Conservation (phyloP, 92 coral and sea anemone genomes). For the Muricea muricata region DNA sequence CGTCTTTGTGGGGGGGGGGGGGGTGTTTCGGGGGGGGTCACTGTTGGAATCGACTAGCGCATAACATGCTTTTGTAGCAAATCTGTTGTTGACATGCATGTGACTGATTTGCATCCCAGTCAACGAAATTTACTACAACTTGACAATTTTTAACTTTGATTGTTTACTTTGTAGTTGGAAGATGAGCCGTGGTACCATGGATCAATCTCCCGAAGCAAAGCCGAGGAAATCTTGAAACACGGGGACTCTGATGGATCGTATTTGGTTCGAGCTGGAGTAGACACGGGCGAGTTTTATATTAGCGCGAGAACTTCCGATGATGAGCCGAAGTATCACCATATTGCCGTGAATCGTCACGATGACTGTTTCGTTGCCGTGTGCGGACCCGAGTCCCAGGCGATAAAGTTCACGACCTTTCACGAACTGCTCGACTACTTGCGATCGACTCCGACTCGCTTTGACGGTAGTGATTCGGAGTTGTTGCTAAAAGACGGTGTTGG, state of each 20-base stretch:
- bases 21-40: no score
- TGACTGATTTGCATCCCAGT: no score
- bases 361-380: conserved; percentile 69
- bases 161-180: background rate
- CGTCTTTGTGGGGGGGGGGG: no score
- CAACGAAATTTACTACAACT: background rate
- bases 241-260: conserved; percentile 81
- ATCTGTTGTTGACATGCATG: no score
- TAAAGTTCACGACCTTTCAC: conserved; percentile 67
- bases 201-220: conserved; percentile 31
- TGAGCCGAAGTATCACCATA: conserved; percentile 82
- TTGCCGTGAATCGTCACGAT: conserved; percentile 68
- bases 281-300: conserved; percentile 68
- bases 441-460: conserved; percentile 72
- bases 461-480: background rate
- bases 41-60: no score
- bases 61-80: no score
- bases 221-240: conserved; percentile 75
- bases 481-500: conserved; percentile 5
- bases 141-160: background rate
- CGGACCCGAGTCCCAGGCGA: conserved; percentile 69
- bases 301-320: conserved; percentile 81
- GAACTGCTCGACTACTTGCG: conserved; percentile 82
- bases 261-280: conserved; percentile 75
- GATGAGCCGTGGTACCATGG: background rate